phyloP scores from a whole-genome alignment of 2,888 invertebrate genomes.

The Balanococcus diminutus region DNA sequence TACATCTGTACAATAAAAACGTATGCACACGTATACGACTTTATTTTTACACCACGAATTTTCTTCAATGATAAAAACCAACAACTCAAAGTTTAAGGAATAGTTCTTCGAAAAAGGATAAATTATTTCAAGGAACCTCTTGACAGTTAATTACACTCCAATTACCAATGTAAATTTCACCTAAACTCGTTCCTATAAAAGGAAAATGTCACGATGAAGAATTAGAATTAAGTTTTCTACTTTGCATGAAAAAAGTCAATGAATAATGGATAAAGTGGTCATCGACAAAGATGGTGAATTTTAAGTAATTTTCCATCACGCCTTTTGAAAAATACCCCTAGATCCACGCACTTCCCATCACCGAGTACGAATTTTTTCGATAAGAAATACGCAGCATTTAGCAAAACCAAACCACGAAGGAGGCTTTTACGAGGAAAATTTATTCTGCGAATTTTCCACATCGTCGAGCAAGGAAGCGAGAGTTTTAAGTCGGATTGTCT shows the following conservation, averaged over 20 bases:
- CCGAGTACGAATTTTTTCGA: background rate
- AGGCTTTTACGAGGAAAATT: background rate
- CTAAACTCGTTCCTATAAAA: background rate
- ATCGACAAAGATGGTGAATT: background rate
- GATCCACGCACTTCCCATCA: background rate
- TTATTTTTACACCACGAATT: background rate
- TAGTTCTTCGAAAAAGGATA: background rate
- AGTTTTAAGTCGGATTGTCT: background rate
- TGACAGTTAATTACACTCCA: background rate
- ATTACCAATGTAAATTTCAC: background rate
- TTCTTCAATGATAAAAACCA: background rate
- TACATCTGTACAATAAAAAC: too few relatives aligned
- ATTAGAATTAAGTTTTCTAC: background rate
- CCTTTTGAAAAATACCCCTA: background rate
- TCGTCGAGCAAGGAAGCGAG: background rate
- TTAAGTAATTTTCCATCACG: constrained; percentile 1
- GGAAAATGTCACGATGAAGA: background rate
- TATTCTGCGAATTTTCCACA: background rate
- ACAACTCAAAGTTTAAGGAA: background rate
- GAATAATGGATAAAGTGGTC: constrained; percentile 28
- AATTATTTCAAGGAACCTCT: background rate
- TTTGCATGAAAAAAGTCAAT: background rate
- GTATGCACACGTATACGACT: background rate
- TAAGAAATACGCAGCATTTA: background rate
- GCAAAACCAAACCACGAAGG: background rate